Evolutionary conservation across 2,888 invertebrate genomes (phyloP).

Genomic region (Cheilosia vulpina): DNA sequence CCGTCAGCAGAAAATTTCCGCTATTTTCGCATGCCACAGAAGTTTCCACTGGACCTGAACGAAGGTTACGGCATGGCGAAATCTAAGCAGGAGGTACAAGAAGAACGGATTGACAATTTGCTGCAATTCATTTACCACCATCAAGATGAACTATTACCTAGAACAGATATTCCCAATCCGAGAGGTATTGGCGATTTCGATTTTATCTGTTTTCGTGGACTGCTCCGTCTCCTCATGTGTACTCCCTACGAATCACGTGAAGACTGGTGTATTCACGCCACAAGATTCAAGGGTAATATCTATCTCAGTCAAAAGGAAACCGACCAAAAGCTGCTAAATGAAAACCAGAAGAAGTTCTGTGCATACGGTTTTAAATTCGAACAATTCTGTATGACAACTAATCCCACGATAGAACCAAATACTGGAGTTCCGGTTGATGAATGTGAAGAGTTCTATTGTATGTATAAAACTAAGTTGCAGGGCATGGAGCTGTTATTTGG

Average conservation of each 20-base stretch:
- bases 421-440: conserved; percentile 86
- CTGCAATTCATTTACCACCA: conserved; percentile 77
- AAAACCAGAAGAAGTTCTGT: conserved; percentile 85
- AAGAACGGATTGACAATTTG: conserved; percentile 76
- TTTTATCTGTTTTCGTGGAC: conserved; percentile 89
- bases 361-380: conserved; percentile 92
- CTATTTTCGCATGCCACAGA: conserved; percentile 83
- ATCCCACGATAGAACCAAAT: conserved; percentile 78
- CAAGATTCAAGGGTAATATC: conserved; percentile 87
- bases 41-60: conserved; percentile 78
- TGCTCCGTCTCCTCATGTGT: conserved; percentile 87
- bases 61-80: conserved; percentile 76
- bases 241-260: conserved; percentile 88
- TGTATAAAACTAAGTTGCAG: conserved; percentile 86
- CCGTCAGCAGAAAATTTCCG: conserved; percentile 83
- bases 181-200: conserved; percentile 79
- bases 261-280: conserved; percentile 89
- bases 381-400: conserved; percentile 88
- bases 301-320: conserved; percentile 89
- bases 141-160: conserved; percentile 61
- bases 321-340: conserved; percentile 85
- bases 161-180: not conserved
- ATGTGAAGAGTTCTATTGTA: conserved; percentile 87
- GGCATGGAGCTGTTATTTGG: conserved; percentile 87
- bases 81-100: conserved; percentile 79